phyloP scores from a whole-genome alignment of 2,113 vertebrate genomes.

The Emydura subglobosa region DNA sequence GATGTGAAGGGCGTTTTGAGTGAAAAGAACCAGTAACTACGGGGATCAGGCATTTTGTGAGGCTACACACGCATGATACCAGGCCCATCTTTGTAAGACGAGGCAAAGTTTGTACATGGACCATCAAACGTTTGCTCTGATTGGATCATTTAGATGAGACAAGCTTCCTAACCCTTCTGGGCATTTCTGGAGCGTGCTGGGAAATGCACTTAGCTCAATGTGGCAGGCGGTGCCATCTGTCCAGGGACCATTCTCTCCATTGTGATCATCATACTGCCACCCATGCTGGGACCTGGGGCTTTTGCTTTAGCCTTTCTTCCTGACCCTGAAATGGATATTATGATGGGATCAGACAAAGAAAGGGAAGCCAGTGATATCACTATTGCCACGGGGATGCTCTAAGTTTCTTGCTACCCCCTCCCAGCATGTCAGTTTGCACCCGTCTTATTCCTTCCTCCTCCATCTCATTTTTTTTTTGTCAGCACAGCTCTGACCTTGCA shows the following conservation, averaged over 20 bases:
- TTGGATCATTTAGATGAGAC: too few relatives aligned
- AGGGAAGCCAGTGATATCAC: neutral
- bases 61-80: neutral
- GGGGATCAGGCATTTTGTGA: neutral
- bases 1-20: neutral
- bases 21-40: neutral
- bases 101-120: too few relatives aligned
- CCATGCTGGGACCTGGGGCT: neutral
- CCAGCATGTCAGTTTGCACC: neutral
- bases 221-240: too few relatives aligned
- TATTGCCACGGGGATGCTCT: neutral
- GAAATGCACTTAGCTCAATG: too few relatives aligned
- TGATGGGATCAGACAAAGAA: neutral
- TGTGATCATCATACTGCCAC: neutral
- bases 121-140: too few relatives aligned
- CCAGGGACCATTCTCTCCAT: too few relatives aligned
- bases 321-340: neutral
- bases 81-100: too few relatives aligned
- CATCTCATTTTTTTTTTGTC: neutral
- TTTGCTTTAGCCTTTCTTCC: neutral
- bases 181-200: too few relatives aligned
- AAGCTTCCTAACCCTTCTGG: too few relatives aligned
- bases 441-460: neutral
- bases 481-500: neutral
- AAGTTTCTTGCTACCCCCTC: too few relatives aligned